Percentiles rank a stretch among this genome's conserved stretches.
These are phyloP conservation scores for Dexiosoma caninum DNA, from an alignment of 2,888 invertebrate genomes.

Conservation along the genomic window DNA sequence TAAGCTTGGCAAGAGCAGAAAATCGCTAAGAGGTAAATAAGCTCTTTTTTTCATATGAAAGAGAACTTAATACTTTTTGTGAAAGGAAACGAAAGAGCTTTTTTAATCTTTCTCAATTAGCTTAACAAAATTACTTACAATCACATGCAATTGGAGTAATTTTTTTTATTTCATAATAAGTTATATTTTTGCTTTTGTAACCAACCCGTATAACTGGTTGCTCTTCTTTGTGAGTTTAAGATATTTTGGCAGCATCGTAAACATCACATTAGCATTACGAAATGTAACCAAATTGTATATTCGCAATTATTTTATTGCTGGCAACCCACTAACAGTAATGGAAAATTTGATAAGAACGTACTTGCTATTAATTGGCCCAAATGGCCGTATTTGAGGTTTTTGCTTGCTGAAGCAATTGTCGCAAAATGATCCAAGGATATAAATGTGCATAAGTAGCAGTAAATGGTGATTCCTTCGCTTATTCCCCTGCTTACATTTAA, in stretches of 20 bases:
- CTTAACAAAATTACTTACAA: not conserved
- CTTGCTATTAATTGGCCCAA: too few species aligned
- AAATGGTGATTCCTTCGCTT: too few species aligned
- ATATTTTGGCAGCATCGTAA: not conserved
- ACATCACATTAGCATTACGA: constrained; percentile 11
- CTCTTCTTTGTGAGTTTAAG: constrained; percentile 16
- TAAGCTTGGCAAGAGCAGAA: not conserved
- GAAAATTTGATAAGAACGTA: too few species aligned
- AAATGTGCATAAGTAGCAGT: too few species aligned
- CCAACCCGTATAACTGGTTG: constrained; percentile 47
- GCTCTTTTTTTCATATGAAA: not conserved
- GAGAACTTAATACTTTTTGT: not conserved
- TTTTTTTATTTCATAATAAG: not conserved
- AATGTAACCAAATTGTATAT: constrained; percentile 24
- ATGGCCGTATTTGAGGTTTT: too few species aligned
- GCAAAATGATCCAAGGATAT: too few species aligned
- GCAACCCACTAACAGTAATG: too few species aligned
- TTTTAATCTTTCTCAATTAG: not conserved
- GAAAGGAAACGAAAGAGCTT: constrained; percentile 16
- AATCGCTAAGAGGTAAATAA: not conserved
- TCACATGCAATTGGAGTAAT: constrained; percentile 18
- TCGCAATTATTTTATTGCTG: not conserved
- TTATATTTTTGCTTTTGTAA: not conserved
- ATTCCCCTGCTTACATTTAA: too few species aligned
- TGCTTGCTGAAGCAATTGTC: too few species aligned